Conservation (phyloP, 2,888 invertebrate species). For the Cerceris rybyensis region DNA sequence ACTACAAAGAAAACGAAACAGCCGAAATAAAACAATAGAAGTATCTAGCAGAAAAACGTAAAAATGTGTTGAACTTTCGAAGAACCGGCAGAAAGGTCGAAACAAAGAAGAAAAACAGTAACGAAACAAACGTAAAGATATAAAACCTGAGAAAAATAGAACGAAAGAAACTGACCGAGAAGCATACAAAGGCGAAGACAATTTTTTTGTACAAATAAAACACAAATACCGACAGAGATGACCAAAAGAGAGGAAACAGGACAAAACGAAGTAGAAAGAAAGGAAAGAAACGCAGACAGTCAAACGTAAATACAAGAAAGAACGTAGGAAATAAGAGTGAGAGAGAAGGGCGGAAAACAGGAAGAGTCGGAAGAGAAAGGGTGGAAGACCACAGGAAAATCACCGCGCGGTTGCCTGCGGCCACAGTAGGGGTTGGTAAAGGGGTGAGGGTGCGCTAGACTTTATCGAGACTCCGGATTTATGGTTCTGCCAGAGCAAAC, state of each 20-base stretch:
- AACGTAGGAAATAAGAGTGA: background rate
- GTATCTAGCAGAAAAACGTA: too few relatives aligned
- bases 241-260: background rate
- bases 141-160: too few relatives aligned
- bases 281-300: background rate
- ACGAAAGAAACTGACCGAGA: too few relatives aligned
- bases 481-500: conserved; percentile 53
- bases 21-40: too few relatives aligned
- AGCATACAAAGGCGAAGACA: too few relatives aligned
- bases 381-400: conserved; percentile 48
- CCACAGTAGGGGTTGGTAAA: conserved; percentile 41
- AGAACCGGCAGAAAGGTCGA: too few relatives aligned
- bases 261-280: background rate
- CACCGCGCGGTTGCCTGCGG: conserved; percentile 51
- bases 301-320: background rate
- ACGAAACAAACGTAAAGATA: too few relatives aligned
- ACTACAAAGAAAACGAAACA: too few relatives aligned
- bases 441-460: conserved; percentile 49
- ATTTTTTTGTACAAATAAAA: too few relatives aligned
- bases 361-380: conserved; percentile 3
- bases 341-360: conserved; percentile 2
- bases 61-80: too few relatives aligned
- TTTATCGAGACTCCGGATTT: conserved; percentile 71
- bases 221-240: too few relatives aligned
- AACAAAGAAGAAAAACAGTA: too few relatives aligned